phyloP scores from a whole-genome alignment of 2,888 invertebrate species.

The Cerastis leucographa region DNA sequence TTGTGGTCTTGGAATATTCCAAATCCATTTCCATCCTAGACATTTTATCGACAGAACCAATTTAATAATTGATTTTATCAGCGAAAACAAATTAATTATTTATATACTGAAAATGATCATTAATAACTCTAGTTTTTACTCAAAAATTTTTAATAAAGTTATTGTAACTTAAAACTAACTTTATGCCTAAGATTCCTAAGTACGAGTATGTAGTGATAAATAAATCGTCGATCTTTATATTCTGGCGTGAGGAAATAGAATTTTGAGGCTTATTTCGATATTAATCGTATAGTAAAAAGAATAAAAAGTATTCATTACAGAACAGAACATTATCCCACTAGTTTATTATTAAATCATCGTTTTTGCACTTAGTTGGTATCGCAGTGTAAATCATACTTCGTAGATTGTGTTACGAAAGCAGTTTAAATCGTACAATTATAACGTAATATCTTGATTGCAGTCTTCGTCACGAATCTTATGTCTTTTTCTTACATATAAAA shows the following conservation, averaged over 20 bases:
- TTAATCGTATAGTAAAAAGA: background rate
- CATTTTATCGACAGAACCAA: background rate
- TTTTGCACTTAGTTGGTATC: constrained; percentile 24
- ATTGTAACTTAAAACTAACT: background rate
- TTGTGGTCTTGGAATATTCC: background rate
- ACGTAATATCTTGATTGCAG: constrained; percentile 54
- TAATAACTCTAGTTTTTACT: background rate
- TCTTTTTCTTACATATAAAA: constrained; percentile 43
- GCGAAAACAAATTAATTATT: background rate
- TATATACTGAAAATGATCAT: background rate
- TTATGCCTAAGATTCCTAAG: background rate
- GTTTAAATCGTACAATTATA: constrained; percentile 57
- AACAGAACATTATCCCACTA: background rate
- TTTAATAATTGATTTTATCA: background rate
- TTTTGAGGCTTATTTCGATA: too few species aligned
- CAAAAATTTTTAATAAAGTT: too few species aligned
- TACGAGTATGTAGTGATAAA: background rate
- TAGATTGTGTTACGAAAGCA: constrained; percentile 36
- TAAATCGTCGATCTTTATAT: background rate
- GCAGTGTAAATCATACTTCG: constrained; percentile 41
- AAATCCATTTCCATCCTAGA: background rate
- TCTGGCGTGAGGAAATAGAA: background rate
- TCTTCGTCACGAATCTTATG: constrained; percentile 41
- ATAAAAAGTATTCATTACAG: constrained; percentile 10
- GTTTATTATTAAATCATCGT: constrained; percentile 27